phyloP scores from a whole-genome alignment of 2,797 vertebrate species.

The Picus viridis region DNA sequence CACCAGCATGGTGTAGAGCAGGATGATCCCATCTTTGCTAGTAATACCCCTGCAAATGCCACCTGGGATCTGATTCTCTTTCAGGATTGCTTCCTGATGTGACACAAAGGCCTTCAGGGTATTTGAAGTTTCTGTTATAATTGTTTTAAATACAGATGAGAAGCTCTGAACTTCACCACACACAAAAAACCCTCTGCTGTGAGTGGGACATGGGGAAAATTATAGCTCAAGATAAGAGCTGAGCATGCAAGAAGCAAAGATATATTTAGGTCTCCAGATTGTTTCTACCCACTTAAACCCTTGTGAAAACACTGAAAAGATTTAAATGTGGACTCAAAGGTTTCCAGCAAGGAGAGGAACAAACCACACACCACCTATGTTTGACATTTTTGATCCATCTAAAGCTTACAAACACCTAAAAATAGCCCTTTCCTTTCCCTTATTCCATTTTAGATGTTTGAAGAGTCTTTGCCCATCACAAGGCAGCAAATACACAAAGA shows the following conservation, averaged over 20 bases:
- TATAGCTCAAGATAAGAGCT: neutral
- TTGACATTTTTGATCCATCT: neutral
- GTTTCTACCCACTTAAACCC: neutral
- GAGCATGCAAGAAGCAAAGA: neutral
- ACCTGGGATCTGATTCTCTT: neutral
- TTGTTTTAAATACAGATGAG: neutral
- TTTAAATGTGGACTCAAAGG: neutral
- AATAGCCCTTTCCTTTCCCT: neutral
- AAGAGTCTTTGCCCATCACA: neutral
- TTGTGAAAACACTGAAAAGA: neutral
- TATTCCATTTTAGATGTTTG: neutral
- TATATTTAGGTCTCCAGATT: neutral
- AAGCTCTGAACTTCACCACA: neutral
- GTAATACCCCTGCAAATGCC: neutral
- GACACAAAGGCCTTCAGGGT: neutral
- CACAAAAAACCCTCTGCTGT: neutral
- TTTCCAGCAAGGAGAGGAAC: neutral
- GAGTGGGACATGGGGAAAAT: neutral
- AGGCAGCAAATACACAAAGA: neutral
- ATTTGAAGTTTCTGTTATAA: neutral
- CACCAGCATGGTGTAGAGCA: accelerated
- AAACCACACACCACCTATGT: neutral
- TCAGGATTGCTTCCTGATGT: neutral
- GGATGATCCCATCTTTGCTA: neutral
- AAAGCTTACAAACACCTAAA: neutral